Evolutionary conservation across 2,797 vertebrate genomes (phyloP), one percentile per base, ranked within the genome.

Genomic region (Heliangelus exortis): DNA sequence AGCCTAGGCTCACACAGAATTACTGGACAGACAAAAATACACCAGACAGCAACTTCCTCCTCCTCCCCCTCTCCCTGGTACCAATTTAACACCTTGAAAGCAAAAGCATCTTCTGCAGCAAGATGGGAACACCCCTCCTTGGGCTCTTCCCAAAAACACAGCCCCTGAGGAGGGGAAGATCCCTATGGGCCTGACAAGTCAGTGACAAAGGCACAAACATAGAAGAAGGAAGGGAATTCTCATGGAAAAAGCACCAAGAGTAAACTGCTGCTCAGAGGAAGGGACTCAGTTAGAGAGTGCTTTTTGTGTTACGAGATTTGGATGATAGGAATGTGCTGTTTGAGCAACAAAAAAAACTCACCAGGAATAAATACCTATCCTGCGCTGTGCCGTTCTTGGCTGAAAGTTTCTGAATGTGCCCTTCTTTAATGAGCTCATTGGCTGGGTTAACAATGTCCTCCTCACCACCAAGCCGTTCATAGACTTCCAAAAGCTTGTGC

Each of bases 391-490:
- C 99, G 0, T 99, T 99, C 97, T 99, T 99, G 87, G 99, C 99
- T 1, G 99, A 99, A 95, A 99, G 98, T 92, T 99, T 99, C 97
- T 99, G 99, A 94, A 99, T 99, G 54, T 98, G 98, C 28, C 99
- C 99, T 95, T 99, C 99, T 97, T 99, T 99, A 95, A 99, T 99
- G 89, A 99, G 98, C 93, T 99, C 99, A 13, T 99, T 99, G 91
- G 99, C 99, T 2, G 99, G 99, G 95, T 99, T 99, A 34, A 99
- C 99, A 6, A 99, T 99, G 95, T 99, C 99, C 77, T 99, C 99
- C 91, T 99, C 99, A 9, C 99, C 99, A 19, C 99, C 99, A 1
- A 99, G 98, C 36, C 98, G 96, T 94, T 99, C 99, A 2, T 99
- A 99, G 39, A 99, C 99, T 96, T 99, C 99, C 97, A 99, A 96